phyloP scores from a whole-genome alignment of 2,797 vertebrate genomes.

The Parauchenoglanis ngamensis region DNA sequence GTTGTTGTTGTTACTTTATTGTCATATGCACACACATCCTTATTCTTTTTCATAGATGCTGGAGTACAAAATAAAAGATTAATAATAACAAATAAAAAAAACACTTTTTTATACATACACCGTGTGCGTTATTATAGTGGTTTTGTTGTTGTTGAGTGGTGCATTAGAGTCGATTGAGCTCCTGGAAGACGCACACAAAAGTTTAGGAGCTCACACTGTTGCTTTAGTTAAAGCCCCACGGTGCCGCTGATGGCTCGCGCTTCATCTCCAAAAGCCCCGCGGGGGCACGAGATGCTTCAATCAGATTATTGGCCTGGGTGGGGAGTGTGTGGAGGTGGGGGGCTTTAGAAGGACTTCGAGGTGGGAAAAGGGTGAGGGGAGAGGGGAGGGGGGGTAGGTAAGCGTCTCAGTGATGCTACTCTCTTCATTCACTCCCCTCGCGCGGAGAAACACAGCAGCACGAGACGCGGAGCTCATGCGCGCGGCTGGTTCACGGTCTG shows the following conservation, averaged over 20 bases:
- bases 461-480: not conserved
- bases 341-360: constrained; percentile 30
- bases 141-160: not conserved
- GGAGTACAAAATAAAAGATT: not conserved
- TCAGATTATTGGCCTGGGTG: constrained; percentile 60
- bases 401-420: constrained; percentile 63
- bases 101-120: too few relatives aligned
- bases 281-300: constrained; percentile 58
- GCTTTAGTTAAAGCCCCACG: constrained; percentile 19
- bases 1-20: not conserved
- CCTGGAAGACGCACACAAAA: not conserved
- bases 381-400: constrained; percentile 61
- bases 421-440: constrained; percentile 47
- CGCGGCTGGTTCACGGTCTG: not conserved
- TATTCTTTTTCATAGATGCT: too few relatives aligned
- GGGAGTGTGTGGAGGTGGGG: constrained; percentile 51
- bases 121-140: not conserved
- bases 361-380: constrained; percentile 36
- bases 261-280: constrained; percentile 53
- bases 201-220: not conserved
- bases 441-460: constrained; percentile 16
- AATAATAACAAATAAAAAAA: not conserved
- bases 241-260: constrained; percentile 45
- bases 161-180: not conserved
- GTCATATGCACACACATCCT: not conserved